Base-by-base conservation (phyloP, 2,113 vertebrate species). In the Chaenogobius annularis region DNA sequence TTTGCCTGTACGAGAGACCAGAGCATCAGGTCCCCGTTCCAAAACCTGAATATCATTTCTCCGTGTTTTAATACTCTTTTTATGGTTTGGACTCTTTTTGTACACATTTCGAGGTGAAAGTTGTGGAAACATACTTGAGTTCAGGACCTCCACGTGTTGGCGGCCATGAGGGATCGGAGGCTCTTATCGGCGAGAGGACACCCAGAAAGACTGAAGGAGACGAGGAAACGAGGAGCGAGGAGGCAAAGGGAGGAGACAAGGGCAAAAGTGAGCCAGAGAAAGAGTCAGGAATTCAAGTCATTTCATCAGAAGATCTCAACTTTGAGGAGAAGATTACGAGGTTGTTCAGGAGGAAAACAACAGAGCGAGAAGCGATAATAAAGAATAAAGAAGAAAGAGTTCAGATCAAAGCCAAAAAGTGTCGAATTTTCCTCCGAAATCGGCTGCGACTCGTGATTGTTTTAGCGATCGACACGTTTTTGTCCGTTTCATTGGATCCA, bases 121-220 rank as follows among this genome's bases (percentile, higher is more conserved):
- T 40, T 6, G 37, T 40, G 19, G 19, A 23, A 26, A 98, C 97
- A 95, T 99, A 99, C 98, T 98, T 99, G 95, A 99, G 98, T 94
- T 99, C 98, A 94, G 98, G 95, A 94, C n/a, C n/a, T n/a, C n/a
- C n/a, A n/a, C n/a, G 98, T 96, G 93, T 98, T 97, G 91, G 98
- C 96, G 94, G 97, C 97, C 97, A 99, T 98, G 94, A 99, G 96
- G 94, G 97, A 98, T 94, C 98, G 97, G 93, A 99, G 96, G 94
- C 98, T 99, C 95, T 99, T 99, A 96, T 98, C 97, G 96, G 97
- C 97, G 94, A 99, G 96, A 96, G 97, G 97, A 95, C 97, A 99
- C 95, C 97, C 97, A 98, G 96, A 99, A 91, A 98, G 95, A 95
- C 97, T 98, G 95, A 96, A 95, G 23, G 37, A 70, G 66, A 59